Percentiles rank a stretch among this genome's conserved stretches.
Conservation (phyloP, 30 jellyfish, hydroid and myxozoan species). For the Euphysa ruthae region DNA sequence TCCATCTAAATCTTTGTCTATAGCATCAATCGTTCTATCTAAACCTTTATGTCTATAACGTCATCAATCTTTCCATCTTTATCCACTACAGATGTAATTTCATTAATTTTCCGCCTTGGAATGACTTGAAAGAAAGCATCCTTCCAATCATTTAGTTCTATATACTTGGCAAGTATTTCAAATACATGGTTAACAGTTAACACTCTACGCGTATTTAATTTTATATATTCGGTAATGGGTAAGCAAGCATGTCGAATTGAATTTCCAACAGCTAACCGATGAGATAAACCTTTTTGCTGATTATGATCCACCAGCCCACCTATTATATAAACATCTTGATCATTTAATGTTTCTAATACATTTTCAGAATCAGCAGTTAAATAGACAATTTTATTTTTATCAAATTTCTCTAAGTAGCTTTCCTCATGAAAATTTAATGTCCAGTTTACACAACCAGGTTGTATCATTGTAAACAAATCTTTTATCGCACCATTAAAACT, state of each 20-base stretch:
- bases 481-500: slow-evolving; percentile 48
- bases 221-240: slow-evolving; percentile 73
- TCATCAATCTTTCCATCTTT: too few relatives aligned
- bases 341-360: slow-evolving; percentile 55
- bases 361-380: slow-evolving; percentile 84
- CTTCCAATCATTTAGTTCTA: slow-evolving; percentile 58
- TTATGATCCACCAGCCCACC: slow-evolving; percentile 97
- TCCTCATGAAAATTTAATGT: slow-evolving; percentile 39
- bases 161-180: slow-evolving; percentile 58
- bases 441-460: slow-evolving; percentile 74
- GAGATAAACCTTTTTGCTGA: slow-evolving; percentile 90
- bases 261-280: slow-evolving; percentile 50
- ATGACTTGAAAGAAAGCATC: slow-evolving; percentile 68
- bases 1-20: too few relatives aligned
- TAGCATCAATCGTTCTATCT: too few relatives aligned
- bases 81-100: too few relatives aligned
- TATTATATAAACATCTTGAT: slow-evolving; percentile 49
- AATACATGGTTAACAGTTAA: slow-evolving; percentile 84
- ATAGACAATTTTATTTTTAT: slow-evolving; percentile 49
- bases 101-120: slow-evolving; percentile 80
- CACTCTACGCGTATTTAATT: slow-evolving; percentile 55
- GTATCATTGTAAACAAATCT: slow-evolving; percentile 30
- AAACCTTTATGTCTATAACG: too few relatives aligned
- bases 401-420: slow-evolving; percentile 38
- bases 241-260: slow-evolving; percentile 74